Evolutionary conservation across 2,797 vertebrate species (phyloP).

Genomic region (Lithobates pipiens): DNA sequence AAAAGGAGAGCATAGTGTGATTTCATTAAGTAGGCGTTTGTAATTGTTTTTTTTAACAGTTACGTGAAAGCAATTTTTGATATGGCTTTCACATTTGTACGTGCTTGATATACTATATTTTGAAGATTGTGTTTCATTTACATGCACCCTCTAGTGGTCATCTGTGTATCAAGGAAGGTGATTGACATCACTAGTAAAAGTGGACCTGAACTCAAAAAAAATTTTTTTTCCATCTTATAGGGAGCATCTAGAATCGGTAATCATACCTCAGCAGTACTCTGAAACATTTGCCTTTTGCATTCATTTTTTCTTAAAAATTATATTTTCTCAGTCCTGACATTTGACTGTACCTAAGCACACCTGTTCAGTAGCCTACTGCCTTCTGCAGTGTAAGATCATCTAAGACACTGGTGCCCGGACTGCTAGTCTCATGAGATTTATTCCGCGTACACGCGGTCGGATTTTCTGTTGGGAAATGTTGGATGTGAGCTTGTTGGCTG

Average conservation of each 20-base stretch:
- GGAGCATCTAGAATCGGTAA: not conserved
- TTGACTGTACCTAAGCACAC: no score
- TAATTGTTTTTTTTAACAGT: not conserved
- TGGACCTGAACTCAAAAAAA: not conserved
- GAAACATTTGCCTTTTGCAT: no score
- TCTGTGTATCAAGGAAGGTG: not conserved
- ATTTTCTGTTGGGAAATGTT: no score
- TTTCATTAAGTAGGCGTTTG: not conserved
- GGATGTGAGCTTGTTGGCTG: no score
- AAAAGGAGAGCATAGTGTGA: not conserved
- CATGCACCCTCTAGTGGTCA: not conserved
- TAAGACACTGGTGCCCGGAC: no score
- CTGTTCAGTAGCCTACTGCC: no score
- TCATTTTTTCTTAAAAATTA: no score
- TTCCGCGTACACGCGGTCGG: no score
- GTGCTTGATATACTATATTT: not conserved
- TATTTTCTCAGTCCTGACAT: no score
- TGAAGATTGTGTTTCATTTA: not conserved
- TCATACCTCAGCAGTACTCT: no score
- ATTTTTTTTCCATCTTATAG: not conserved
- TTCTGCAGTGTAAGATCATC: no score
- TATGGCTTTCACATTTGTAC: not conserved
- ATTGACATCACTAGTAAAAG: not conserved
- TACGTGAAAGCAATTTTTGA: not conserved
- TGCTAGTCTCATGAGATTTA: no score